A percentile compares a stretch with the other conserved stretches of the same genome.
Conservation (phyloP, 2,113 vertebrate species). For the Saccopteryx leptura region DNA sequence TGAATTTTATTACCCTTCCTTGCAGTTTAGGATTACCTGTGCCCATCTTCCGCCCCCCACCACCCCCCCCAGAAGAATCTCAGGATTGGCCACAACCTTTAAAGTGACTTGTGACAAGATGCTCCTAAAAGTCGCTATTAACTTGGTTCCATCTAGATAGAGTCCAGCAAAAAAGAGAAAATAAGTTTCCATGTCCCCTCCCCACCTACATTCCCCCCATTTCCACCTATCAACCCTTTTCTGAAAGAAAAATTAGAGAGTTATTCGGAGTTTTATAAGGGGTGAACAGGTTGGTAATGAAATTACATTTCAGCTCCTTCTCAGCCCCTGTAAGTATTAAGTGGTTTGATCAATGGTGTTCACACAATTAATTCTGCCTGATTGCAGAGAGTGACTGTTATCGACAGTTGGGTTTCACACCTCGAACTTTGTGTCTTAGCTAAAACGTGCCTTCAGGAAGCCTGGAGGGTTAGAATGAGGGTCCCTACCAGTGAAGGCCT, state of each 20-base stretch:
- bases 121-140: background rate
- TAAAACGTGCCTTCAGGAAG: conserved; percentile 75
- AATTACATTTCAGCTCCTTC: conserved; percentile 90
- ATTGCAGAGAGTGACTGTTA: conserved; percentile 88
- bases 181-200: conserved; percentile 83
- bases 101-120: conserved; percentile 27
- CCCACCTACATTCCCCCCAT: background rate
- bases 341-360: conserved; percentile 91
- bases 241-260: conserved; percentile 89
- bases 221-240: conserved; percentile 85
- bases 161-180: conserved; percentile 84
- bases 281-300: conserved; percentile 91
- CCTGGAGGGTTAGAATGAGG: background rate
- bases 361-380: conserved; percentile 91
- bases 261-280: conserved; percentile 91
- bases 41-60: background rate
- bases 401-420: conserved; percentile 89
- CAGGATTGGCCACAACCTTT: background rate
- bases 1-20: background rate
- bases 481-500: background rate
- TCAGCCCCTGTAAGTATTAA: conserved; percentile 88
- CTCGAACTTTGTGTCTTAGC: conserved; percentile 77
- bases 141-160: conserved; percentile 61
- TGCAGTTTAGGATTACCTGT: background rate
- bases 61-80: background rate